Percentiles rank a stretch among this genome's conserved stretches.
phyloP scores from a whole-genome alignment of 2,797 vertebrate species.

The Melanotaenia nigrans region DNA sequence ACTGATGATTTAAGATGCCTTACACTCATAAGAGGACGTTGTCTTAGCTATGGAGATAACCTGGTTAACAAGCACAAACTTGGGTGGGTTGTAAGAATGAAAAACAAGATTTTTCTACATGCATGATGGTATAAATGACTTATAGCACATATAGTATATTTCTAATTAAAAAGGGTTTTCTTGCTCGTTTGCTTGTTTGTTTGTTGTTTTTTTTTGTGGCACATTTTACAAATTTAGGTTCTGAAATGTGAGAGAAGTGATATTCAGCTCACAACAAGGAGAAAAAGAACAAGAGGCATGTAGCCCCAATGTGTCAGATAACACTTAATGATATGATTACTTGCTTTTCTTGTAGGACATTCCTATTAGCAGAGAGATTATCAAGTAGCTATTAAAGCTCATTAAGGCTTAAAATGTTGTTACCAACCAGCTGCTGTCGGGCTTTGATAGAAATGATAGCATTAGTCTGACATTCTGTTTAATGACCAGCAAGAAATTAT shows the following conservation, averaged over 20 bases:
- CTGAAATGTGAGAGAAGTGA: too few species aligned
- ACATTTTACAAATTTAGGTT: background rate
- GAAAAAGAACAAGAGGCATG: background rate
- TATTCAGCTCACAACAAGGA: background rate
- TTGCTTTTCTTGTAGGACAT: constrained; percentile 18
- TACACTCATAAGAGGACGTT: background rate
- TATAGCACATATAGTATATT: background rate
- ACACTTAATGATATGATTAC: background rate
- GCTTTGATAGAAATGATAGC: constrained; percentile 3
- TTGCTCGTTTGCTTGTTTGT: background rate
- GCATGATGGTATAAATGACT: background rate
- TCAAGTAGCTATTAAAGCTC: constrained; percentile 18
- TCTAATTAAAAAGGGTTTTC: background rate
- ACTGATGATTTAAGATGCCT: background rate
- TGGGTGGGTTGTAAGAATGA: background rate
- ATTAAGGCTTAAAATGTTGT: background rate
- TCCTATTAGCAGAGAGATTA: constrained; percentile 32
- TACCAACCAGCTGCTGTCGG: constrained; percentile 3
- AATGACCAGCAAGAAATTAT: background rate
- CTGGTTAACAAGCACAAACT: background rate
- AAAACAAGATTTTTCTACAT: background rate
- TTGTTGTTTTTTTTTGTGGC: background rate
- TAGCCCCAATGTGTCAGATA: constrained; percentile 1
- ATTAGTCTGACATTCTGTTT: constrained; percentile 13
- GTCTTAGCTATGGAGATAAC: background rate